Evolutionary conservation across 2,113 vertebrate species (phyloP).

Genomic region (human): DNA sequence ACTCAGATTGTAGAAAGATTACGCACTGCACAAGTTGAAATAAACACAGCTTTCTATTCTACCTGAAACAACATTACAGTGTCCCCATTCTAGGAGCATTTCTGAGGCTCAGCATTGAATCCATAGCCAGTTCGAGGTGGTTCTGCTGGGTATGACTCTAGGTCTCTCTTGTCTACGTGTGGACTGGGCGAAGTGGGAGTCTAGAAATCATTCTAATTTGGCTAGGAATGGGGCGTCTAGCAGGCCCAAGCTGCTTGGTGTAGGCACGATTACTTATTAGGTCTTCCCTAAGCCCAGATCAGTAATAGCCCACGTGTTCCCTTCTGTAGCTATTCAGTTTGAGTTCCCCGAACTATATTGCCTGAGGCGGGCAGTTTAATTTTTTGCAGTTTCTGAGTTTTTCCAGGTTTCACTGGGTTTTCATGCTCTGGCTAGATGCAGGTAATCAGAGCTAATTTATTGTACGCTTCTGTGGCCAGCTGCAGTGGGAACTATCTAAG

Average conservation of each 20-base stretch:
- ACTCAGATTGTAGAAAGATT: background rate
- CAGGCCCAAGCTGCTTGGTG: background rate
- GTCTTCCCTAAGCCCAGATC: background rate
- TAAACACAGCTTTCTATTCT: background rate
- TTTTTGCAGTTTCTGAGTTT: background rate
- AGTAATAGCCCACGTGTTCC: background rate
- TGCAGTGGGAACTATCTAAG: background rate
- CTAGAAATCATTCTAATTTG: background rate
- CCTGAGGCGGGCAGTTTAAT: background rate
- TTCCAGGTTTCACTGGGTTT: background rate
- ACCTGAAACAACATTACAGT: background rate
- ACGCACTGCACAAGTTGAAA: background rate
- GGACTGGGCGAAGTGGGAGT: background rate
- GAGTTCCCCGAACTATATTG: background rate
- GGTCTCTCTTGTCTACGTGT: background rate
- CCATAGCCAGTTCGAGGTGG: background rate
- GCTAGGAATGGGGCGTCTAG: background rate
- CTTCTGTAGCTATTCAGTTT: background rate
- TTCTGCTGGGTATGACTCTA: background rate
- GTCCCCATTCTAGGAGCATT: background rate
- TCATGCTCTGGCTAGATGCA: background rate
- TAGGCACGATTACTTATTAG: background rate
- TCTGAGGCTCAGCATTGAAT: background rate
- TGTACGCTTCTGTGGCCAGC: background rate
- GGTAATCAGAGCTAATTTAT: background rate